Base-by-base conservation (phyloP, 2,113 vertebrate species). In the Menidia beryllina region DNA sequence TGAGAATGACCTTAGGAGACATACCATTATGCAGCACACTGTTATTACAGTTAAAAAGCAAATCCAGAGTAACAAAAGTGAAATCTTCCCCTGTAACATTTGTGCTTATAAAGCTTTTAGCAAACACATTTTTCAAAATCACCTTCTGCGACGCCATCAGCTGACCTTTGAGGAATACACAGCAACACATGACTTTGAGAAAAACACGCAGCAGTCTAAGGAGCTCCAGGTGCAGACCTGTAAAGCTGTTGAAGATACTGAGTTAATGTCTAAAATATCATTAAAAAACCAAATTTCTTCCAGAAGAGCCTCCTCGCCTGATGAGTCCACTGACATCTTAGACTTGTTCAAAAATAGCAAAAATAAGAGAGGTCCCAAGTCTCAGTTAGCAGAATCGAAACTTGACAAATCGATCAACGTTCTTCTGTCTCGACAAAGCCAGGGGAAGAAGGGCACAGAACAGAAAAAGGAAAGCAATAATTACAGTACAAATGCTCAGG, bases 61-160 rank as follows among this genome's bases (percentile, higher is more conserved):
- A 20, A 45, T 75, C 13, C 71, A 79, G 65, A 69, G 68, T 6
- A 53, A 84, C 25, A 53, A 79, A 0, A 23, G 45, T 38, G 75
- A 57, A 52, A 57, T 50, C 0, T 95, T 94, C 20, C 86, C 95
- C 39, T 98, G 96, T 92, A 95, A 94, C 73, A 86, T 96, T 85
- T 98, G 96, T 90, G 93, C 96, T 1, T 98, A 97, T 84, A 94
- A 89, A 84, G 94, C 95, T 82, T 94, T 94, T 84, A 91, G 93
- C 75, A 94, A 94, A 91, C 95, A 88, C 68, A 87, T 97, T 92
- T 94, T 98, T 85, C 95, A 93, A 90, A 97, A 97, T 85, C 96
- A 98, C 55, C 82, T 94, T 80, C 88, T 95, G 39, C 95, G 94
- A 56, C 91, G 96, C 77, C 96, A 98, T 89, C 91, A 95, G 59